Evolutionary conservation across 1,140 invertebrate species (phyloP), one percentile per base, ranked within the genome.

Genomic region (Chironomus striatipennis): DNA sequence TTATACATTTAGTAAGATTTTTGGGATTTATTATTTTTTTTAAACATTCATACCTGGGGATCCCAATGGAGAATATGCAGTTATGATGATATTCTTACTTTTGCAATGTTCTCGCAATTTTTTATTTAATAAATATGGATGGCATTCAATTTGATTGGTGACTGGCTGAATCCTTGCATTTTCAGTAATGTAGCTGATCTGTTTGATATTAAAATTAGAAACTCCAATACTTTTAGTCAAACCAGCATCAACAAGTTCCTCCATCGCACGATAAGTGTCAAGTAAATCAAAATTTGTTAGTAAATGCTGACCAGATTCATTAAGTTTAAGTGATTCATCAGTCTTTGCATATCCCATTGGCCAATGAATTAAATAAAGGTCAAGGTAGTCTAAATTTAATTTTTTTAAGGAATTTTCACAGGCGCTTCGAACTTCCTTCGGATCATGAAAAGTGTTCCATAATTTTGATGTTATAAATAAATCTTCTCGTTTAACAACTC

Each of bases 201-300:
- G 94, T 74, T 87, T 83, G 74, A 83, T 87, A 79, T 93, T 95
- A 80, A 96, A 96, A 80, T 96, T 96, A 1, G 92, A 94, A 0
- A 96, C 75, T 21, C 94, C 94, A 79, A 96, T 94, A 18, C 88
- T 88, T 77, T 87, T 90, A 0, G 87, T 84, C 20, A 93, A 81
- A 12, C 92, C 93, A 75, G 86, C 81, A 73, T 89, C 82, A 2
- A 91, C 88, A 67, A 88, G 86, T 76, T 90, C 84, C 81, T 95
- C 93, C 87, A 95, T 87, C 20, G 84, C 92, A 83, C 88, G 87
- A 93, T 93, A 96, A 0, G 93, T 93, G 43, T 94, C 91, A 0
- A 91, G 79, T 77, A 90, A 93, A 81, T 94, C 91, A 43, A 88
- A 86, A 70, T 89, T 84, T 12, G 83, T 89, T 75, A 83, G 88